phyloP scores from a whole-genome alignment of 2,888 invertebrate genomes.

The Hesperia comma region DNA sequence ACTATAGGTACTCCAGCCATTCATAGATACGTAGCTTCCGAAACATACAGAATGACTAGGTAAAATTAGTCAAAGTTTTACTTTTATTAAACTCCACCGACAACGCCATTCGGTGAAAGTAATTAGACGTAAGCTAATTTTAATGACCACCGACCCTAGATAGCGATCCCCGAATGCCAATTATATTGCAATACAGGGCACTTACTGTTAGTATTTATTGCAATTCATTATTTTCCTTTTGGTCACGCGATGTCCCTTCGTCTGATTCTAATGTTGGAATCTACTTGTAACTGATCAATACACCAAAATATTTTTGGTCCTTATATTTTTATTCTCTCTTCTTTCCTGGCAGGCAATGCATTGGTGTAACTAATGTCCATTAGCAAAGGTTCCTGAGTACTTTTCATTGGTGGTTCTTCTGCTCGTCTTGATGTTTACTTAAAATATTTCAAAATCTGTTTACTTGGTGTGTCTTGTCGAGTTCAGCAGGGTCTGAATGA shows the following conservation, averaged over 20 bases:
- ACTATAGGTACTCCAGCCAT: too few species aligned
- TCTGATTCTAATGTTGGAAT: conserved; percentile 39
- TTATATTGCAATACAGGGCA: conserved; percentile 42
- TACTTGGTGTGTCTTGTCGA: too few species aligned
- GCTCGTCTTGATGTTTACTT: too few species aligned
- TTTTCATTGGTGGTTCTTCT: too few species aligned
- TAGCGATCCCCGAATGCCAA: conserved; percentile 36
- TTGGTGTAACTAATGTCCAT: too few species aligned
- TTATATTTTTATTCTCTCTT: too few species aligned
- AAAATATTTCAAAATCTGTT: too few species aligned
- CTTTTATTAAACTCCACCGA: conserved; percentile 23
- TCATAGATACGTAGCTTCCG: background rate
- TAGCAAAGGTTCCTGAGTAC: too few species aligned
- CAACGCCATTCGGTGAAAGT: conserved; percentile 26
- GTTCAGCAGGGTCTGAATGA: too few species aligned
- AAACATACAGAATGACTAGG: conserved; percentile 2
- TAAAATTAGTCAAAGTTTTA: conserved; percentile 19
- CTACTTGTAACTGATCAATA: background rate
- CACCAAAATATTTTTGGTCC: background rate
- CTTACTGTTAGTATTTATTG: conserved; percentile 36
- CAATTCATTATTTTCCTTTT: conserved; percentile 31
- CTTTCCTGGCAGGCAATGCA: too few species aligned
- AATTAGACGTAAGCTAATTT: conserved; percentile 38
- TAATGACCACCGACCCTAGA: conserved; percentile 28
- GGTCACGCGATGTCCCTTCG: conserved; percentile 45